phyloP scores from a whole-genome alignment of 2,797 vertebrate genomes.

The Rhinella marina region DNA sequence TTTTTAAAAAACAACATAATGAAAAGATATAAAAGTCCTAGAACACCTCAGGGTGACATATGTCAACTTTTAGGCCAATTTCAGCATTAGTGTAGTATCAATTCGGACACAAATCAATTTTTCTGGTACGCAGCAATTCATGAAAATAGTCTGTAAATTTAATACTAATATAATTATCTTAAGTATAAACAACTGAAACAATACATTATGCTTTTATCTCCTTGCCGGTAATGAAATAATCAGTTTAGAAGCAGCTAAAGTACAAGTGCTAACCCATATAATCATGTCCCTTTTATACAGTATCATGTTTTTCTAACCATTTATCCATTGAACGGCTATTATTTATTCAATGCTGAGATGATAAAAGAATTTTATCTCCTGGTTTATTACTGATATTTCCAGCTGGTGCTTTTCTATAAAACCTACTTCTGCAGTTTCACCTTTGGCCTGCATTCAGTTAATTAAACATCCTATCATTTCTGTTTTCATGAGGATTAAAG shows the following conservation, averaged over 20 bases:
- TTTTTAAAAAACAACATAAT: too few species aligned
- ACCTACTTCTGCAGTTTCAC: conserved; percentile 28
- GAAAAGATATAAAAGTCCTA: too few species aligned
- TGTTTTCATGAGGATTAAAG: neutral
- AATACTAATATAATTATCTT: too few species aligned
- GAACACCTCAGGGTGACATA: too few species aligned
- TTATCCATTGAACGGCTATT: conserved; percentile 64
- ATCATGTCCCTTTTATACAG: neutral
- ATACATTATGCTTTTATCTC: neutral
- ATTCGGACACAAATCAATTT: too few species aligned
- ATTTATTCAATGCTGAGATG: conserved; percentile 66
- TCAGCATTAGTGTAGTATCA: too few species aligned
- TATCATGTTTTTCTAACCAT: conserved; percentile 23
- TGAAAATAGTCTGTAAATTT: too few species aligned
- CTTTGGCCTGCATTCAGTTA: conserved; percentile 26
- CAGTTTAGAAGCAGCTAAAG: neutral
- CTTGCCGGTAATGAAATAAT: neutral
- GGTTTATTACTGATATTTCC: conserved; percentile 71
- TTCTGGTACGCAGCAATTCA: too few species aligned
- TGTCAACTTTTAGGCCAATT: too few species aligned
- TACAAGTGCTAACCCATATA: neutral
- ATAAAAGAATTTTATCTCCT: conserved; percentile 67
- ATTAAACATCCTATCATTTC: neutral
- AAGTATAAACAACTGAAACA: neutral
- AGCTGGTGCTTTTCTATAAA: conserved; percentile 70